Base-by-base conservation (phyloP, 2,888 invertebrate species). In the Plusia festucae region DNA sequence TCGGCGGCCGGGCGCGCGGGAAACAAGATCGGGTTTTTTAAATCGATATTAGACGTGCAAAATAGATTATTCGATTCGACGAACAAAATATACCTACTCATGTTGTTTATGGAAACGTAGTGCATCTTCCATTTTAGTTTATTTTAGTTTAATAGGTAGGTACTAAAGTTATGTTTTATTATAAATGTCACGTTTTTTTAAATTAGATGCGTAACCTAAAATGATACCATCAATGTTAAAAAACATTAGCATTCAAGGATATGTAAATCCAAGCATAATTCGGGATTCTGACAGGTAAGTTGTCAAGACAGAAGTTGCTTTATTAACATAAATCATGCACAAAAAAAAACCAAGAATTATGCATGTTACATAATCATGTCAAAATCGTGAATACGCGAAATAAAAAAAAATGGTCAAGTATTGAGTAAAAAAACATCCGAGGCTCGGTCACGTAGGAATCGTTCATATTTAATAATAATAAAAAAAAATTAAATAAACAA, bases 1-100 rank as follows among this genome's bases (percentile, higher is more conserved):
- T 93, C 91, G 91, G 90, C 86, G 88, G 86, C 88, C 87, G 83
- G 73, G 70, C 81, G 70, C 86, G 82, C 82, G 85, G 87, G 92
- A 91, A 88, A 86, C 88, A 77, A 86, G 84, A 84, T 82, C 89
- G 83, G 82, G 86, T 89, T 91, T 89, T 89, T 88, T 84, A 72
- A 87, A 84, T 78, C 80, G 77, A 84, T 85, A 84, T 80, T 77
- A 87, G 84, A 85, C 84, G 82, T 85, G 84, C 81, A 79, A 82
- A 85, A 88, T 87, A 84, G 85, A 85, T 83, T 77, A 79, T 70
- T 76, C 79, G 76, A 86, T 85, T 85, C 72, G 82, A 82, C 76
- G 78, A 76, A 78, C 77, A 76, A 84, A 79, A 79, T 82, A 78
- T 77, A 73, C 76, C 76, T 73, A 62, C 74, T 76, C 76, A 68